phyloP scores from a whole-genome alignment of 2,113 vertebrate genomes.

The Phaetusa simplex region DNA sequence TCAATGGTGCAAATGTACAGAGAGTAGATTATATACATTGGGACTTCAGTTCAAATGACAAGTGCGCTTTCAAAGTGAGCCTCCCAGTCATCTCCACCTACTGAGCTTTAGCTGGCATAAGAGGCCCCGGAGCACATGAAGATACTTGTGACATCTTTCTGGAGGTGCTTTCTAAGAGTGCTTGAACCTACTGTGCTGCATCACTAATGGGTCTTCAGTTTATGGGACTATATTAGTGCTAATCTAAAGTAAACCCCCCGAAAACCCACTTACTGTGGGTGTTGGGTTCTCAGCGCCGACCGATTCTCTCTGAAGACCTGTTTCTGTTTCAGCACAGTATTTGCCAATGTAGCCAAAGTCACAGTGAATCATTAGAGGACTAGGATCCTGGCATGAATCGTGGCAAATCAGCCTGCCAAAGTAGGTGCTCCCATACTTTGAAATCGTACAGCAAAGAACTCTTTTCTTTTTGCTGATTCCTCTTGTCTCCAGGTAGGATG shows the following conservation, averaged over 20 bases:
- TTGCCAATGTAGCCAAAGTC: neutral
- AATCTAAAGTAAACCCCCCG: neutral
- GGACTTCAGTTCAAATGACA: neutral
- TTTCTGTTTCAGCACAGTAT: neutral
- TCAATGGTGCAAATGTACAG: neutral
- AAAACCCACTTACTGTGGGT: neutral
- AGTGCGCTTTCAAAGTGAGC: rapidly evolving
- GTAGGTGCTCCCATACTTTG: neutral
- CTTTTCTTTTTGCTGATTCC: neutral
- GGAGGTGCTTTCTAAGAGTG: neutral
- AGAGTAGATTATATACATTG: neutral
- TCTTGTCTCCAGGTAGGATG: neutral
- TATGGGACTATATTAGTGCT: neutral
- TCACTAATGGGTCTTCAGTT: neutral
- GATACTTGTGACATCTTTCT: neutral
- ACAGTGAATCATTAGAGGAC: neutral
- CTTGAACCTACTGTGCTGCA: neutral
- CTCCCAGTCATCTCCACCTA: neutral
- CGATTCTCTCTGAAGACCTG: neutral
- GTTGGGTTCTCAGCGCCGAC: neutral
- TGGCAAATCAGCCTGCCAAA: neutral
- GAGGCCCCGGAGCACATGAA: neutral
- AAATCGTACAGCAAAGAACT: neutral
- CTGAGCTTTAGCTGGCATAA: neutral
- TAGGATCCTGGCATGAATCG: neutral